Conservation (phyloP, 2,797 vertebrate species). For the Hypotaenidia okinawae region DNA sequence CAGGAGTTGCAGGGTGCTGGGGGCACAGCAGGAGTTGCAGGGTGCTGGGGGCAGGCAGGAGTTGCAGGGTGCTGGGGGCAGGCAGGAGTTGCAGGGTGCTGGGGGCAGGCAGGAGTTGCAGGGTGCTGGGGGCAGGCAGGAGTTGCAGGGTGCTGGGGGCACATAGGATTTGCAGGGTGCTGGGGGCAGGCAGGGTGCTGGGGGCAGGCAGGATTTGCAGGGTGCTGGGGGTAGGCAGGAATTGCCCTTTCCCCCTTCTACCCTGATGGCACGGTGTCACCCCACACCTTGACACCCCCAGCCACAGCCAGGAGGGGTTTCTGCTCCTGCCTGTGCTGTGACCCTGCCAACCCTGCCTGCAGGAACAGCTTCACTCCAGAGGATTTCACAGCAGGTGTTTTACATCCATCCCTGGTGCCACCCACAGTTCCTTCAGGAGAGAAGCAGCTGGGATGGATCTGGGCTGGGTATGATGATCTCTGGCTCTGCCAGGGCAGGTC, state of each 20-base stretch:
- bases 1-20: too few species aligned
- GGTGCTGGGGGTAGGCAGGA: background rate
- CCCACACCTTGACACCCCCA: background rate
- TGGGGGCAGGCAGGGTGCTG: background rate
- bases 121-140: too few species aligned
- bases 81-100: too few species aligned
- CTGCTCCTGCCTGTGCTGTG: background rate
- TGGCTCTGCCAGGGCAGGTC: background rate
- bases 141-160: too few species aligned
- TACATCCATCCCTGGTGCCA: slow-evolving; percentile 1
- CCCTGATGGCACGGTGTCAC: rapidly evolving
- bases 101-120: too few species aligned
- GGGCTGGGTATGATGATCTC: background rate
- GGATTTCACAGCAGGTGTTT: background rate
- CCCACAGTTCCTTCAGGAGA: background rate
- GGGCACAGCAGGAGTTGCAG: too few species aligned
- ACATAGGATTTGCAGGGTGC: too few species aligned
- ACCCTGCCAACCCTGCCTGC: background rate
- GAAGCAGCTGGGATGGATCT: slow-evolving; percentile 8
- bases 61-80: too few species aligned
- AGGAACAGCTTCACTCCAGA: background rate
- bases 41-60: too few species aligned
- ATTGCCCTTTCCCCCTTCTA: background rate
- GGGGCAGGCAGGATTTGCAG: background rate
- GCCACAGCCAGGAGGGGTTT: background rate